Base-by-base conservation (phyloP, 2,113 vertebrate species). In the Gracilinanus agilis region DNA sequence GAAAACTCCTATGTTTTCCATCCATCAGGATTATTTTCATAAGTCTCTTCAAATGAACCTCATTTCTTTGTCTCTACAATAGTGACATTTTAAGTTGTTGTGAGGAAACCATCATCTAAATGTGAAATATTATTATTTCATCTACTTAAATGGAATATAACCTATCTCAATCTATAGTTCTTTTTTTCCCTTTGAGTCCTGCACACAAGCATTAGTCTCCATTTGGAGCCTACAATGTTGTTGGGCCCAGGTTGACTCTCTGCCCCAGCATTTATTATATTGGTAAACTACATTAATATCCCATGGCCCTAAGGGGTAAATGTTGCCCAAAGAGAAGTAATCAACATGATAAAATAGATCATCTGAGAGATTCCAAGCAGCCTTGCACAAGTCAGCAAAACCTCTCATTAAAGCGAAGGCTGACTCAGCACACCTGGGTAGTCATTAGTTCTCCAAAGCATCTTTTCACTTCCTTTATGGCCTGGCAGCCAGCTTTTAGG, bases 401-500 rank as follows among this genome's bases (percentile, higher is more conserved):
- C 67, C 89, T 92, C 88, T 58, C 90, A 93, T 97, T 96, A 97
- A 96, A 96, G 91, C 90, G 58, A 92, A 94, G 53, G 93, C 95
- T 96, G 92, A 97, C 95, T 96, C 92, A 97, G 93, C 95, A 97
- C 94, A 96, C 89, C 61, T 1, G 91, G 44, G 90, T 29, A 93
- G 93, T 29, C 56, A 96, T 96, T 93, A 95, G 90, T 93, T 97
- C 92, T 96, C 94, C 49, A 91, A 95, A 94, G 90, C 53, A 92
- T 96, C 90, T 94, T 95, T 91, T 89, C 96, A 91, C 92, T 96
- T 97, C 83, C 89, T 97, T 97, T 96, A 97, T 97, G 54, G 96
- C 89, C 96, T 95, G 92, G 90, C 83, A 94, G 90, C 24, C 92
- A 97, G 91, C 94, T 96, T 96, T 97, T 94, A 97, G 44, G 90